Percentiles rank a stretch among this genome's conserved stretches.
These are phyloP conservation scores for Trichomalopsis sarcophagae DNA, from an alignment of 1,140 invertebrate genomes.

Conservation along the genomic window DNA sequence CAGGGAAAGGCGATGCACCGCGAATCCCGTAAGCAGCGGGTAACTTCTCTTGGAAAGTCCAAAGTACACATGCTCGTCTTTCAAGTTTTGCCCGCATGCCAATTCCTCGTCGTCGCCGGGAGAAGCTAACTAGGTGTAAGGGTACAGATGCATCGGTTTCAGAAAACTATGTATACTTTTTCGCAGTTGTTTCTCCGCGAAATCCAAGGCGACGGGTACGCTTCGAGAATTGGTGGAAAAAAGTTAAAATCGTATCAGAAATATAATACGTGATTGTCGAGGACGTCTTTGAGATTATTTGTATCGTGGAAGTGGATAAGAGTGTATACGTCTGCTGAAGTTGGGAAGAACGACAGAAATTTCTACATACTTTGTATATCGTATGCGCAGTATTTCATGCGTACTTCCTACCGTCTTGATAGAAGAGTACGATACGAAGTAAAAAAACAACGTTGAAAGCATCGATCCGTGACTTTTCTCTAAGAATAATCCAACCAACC, in stretches of 20 bases:
- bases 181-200: not conserved
- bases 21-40: conserved; percentile 10
- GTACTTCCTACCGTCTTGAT: too few relatives aligned
- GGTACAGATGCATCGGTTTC: too few relatives aligned
- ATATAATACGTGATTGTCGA: not conserved
- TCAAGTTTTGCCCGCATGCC: conserved; percentile 12
- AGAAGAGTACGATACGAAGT: too few relatives aligned
- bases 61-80: not conserved
- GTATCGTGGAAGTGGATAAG: too few relatives aligned
- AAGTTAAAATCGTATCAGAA: not conserved
- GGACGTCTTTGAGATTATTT: not conserved
- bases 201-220: not conserved
- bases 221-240: not conserved
- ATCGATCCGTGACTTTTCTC: too few relatives aligned
- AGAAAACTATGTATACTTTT: not conserved
- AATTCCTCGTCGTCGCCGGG: not conserved
- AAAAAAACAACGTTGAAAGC: too few relatives aligned
- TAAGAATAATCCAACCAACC: too few relatives aligned
- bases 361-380: too few relatives aligned
- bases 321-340: too few relatives aligned
- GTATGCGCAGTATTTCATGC: too few relatives aligned
- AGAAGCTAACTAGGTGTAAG: not conserved
- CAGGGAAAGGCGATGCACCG: not conserved
- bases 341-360: too few relatives aligned
- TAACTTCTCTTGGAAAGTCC: not conserved